These are phyloP conservation scores for Perccottus glenii DNA, from an alignment of 2,113 vertebrate genomes.

Conservation along the genomic window DNA sequence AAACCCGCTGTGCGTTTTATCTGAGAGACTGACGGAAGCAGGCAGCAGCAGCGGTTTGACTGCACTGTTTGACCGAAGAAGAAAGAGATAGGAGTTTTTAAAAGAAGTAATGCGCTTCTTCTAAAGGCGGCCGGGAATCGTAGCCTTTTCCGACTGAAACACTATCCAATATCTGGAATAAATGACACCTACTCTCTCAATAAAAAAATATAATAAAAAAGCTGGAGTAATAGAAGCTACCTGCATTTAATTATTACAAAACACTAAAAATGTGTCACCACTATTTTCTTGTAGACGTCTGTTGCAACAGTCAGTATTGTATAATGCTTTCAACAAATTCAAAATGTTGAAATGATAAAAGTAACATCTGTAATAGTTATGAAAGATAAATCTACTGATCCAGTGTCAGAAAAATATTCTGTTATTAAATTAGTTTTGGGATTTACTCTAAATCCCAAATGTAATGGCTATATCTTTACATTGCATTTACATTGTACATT, in stretches of 20 bases:
- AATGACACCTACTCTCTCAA: conserved; percentile 49
- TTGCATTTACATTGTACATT: too few species aligned
- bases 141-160: conserved; percentile 54
- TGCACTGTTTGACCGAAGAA: conserved; percentile 47
- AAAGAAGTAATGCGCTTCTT: conserved; percentile 46
- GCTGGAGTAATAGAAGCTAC: conserved; percentile 35
- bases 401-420: too few species aligned
- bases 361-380: too few species aligned
- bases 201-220: conserved; percentile 15
- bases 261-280: conserved; percentile 18
- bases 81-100: conserved; percentile 35
- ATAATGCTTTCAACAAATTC: conserved; percentile 16
- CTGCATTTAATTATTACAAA: conserved; percentile 40
- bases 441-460: too few species aligned
- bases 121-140: conserved; percentile 41
- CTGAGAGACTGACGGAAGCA: conserved; percentile 13
- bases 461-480: too few species aligned
- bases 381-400: too few species aligned
- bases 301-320: conserved; percentile 20
- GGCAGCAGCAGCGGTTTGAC: conserved; percentile 30
- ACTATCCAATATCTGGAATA: conserved; percentile 60
- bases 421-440: too few species aligned
- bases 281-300: conserved; percentile 18
- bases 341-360: not conserved
- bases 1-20: conserved; percentile 32